Base-by-base conservation (phyloP, 53 echinoderm and acorn worm genomes). In the Apostichopus leukothele region DNA sequence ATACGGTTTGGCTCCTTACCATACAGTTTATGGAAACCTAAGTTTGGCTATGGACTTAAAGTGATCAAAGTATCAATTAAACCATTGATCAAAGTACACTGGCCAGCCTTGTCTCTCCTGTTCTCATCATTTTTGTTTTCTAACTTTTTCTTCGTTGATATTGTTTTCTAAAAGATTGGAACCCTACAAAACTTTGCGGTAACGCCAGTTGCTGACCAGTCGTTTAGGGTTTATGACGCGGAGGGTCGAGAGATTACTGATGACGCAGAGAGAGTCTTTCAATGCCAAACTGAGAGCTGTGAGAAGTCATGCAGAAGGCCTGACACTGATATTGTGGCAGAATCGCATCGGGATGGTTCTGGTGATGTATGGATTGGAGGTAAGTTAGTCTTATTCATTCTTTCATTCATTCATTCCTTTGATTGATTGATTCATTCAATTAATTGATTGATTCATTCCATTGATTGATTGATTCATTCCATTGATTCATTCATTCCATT, bases 351-450 rank as follows among this genome's bases (percentile, higher is more conserved):
- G 50, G 79, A 83, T 53, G 88, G 51, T 76, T 19, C 54, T 8
- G 89, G 78, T 20, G 89, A 92, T 18, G 67, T 92, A 11, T 89
- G 86, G 89, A 76, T 92, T 5, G 92, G 92, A 67, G 92, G 92
- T 92, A 86, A 54, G 80, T 61, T 39, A 39, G 39, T 39, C 39
- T 39, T 39, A 39, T 39, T 39, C 39, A 39, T 39, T 39, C 39
- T 3, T 27, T 39, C 39, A 39, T 39, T 39, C 39, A 39, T 39
- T 39, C 39, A 3, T 39, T 39, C 39, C 0, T 25, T 25, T 1
- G 1, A 25, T 25, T 25, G 25, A 25, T 25, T 25, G 25, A 39
- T 39, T 39, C 2, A 3, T 39, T 39, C 25, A 1, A 25, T 23
- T 23, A 0, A 23, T 23, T 23, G 23, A 23, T 23, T 27, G 27